These are phyloP conservation scores for Pempheris klunzingeri DNA, from an alignment of 2,797 vertebrate genomes.

Conservation along the genomic window DNA sequence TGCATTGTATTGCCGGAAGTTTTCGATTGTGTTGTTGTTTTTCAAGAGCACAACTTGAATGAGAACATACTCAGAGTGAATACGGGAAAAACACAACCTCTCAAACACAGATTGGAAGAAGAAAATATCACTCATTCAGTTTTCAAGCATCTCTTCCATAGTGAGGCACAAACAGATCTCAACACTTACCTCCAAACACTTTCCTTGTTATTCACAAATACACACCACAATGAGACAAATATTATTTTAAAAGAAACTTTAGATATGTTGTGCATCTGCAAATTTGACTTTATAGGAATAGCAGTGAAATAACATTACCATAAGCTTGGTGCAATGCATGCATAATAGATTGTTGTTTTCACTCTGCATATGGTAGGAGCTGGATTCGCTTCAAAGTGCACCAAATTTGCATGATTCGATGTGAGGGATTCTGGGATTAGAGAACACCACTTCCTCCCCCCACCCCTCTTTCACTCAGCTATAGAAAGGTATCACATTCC, in stretches of 20 bases:
- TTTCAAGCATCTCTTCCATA: slow-evolving; percentile 64
- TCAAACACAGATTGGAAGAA: slow-evolving; percentile 60
- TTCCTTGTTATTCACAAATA: slow-evolving; percentile 66
- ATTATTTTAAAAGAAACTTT: slow-evolving; percentile 82
- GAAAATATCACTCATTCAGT: slow-evolving; percentile 64
- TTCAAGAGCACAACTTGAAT: slow-evolving; percentile 70
- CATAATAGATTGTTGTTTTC: slow-evolving; percentile 92
- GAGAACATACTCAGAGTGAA: slow-evolving; percentile 61
- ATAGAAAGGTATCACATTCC: slow-evolving; percentile 89
- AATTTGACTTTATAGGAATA: slow-evolving; percentile 84
- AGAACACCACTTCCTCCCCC: slow-evolving; percentile 83
- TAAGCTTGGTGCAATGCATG: slow-evolving; percentile 90
- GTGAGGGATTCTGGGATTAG: slow-evolving; percentile 91
- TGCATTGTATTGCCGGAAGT: slow-evolving; percentile 52
- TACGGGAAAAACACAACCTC: slow-evolving; percentile 56
- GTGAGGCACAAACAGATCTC: slow-evolving; percentile 58
- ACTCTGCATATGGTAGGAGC: slow-evolving; percentile 89
- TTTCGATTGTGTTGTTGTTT: slow-evolving; percentile 59
- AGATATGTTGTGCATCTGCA: slow-evolving; percentile 80
- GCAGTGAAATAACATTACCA: slow-evolving; percentile 89
- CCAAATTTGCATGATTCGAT: slow-evolving; percentile 91
- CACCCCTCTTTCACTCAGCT: slow-evolving; percentile 82
- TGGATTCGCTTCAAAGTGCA: slow-evolving; percentile 90
- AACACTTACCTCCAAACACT: slow-evolving; percentile 54
- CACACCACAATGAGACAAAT: slow-evolving; percentile 75